Evolutionary conservation across 2,888 invertebrate genomes (phyloP), one percentile per base, ranked within the genome.

Genomic region (Amiota communis): DNA sequence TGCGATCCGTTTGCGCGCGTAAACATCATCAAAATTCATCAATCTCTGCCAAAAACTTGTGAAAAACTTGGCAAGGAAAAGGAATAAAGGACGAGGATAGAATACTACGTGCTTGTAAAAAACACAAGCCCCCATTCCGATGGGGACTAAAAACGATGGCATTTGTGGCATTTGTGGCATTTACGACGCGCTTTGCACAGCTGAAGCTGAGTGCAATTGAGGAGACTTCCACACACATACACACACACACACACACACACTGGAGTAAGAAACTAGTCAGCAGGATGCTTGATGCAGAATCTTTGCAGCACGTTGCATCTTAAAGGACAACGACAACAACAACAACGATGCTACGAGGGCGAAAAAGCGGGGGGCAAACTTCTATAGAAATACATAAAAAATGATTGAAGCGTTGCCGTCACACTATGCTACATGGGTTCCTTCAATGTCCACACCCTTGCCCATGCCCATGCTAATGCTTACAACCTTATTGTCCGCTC

Each of bases 1-100:
- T 23, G 57, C 15, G 23, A 75, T 80, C 70, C 83, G 80, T 80
- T 77, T 85, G 59, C 20, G 82, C 82, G 85, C 83, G 85, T 85
- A 84, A 84, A 84, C 87, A 87, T 87, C 87, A 86, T 87, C 84
- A 85, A 85, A 86, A 87, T 88, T 87, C 87, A 87, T 87, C 87
- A 87, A 87, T 87, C 87, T 87, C 87, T 87, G 87, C 87, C 87
- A 88, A 87, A 87, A 87, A 86, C 84, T 88, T 87, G 82, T 80
- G 80, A 75, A 85, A 84, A 82, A 80, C 81, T 82, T 83, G 53
- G 84, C 78, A 80, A 82, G 85, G 81, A 81, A 79, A 75, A 12
- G 20, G 69, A 84, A 80, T 56, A 48, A 74, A 79, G 59, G 65
- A 71, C 68, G 69, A 74, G 67, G 65, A 51, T 53, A 56, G 74